These are phyloP conservation scores for Stomorhina lunata DNA, from an alignment of 2,888 invertebrate genomes.

Conservation along the genomic window DNA sequence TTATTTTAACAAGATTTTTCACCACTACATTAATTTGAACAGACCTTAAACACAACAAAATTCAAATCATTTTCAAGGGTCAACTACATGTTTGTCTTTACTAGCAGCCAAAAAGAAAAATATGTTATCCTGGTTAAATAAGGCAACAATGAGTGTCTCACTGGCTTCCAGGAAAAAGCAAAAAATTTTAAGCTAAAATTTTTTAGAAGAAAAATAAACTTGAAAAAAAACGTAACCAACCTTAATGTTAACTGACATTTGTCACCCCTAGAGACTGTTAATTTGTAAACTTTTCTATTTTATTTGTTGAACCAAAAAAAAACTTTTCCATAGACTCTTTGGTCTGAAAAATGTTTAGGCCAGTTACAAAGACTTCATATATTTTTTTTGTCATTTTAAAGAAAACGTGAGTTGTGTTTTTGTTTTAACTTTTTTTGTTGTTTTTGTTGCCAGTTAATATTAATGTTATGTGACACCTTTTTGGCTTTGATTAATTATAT, in stretches of 20 bases:
- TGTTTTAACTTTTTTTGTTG: neutral
- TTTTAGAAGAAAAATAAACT: neutral
- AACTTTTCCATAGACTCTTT: neutral
- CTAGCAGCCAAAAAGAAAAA: neutral
- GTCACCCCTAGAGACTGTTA: constrained; percentile 59
- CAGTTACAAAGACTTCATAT: neutral
- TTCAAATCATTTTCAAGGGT: constrained; percentile 34
- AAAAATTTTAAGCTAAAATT: neutral
- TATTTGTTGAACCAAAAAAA: constrained; percentile 39
- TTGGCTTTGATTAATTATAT: constrained; percentile 64
- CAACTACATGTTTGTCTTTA: constrained; percentile 40
- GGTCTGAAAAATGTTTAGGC: constrained; percentile 7
- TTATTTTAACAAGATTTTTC: constrained; percentile 9
- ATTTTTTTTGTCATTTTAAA: neutral
- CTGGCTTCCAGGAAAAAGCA: neutral
- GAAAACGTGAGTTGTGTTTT: constrained; percentile 44
- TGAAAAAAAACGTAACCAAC: constrained; percentile 18
- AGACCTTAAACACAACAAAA: neutral
- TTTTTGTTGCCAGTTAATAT: constrained; percentile 51
- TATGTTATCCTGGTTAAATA: constrained; percentile 31
- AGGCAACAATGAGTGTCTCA: neutral
- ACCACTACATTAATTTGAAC: neutral
- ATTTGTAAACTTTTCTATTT: constrained; percentile 66
- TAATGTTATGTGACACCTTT: constrained; percentile 64
- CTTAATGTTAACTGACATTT: constrained; percentile 62